A percentile compares a stretch with the other conserved stretches of the same genome.
Evolutionary conservation across 2,113 vertebrate species (phyloP).

Genomic region (Eclectus roratus): DNA sequence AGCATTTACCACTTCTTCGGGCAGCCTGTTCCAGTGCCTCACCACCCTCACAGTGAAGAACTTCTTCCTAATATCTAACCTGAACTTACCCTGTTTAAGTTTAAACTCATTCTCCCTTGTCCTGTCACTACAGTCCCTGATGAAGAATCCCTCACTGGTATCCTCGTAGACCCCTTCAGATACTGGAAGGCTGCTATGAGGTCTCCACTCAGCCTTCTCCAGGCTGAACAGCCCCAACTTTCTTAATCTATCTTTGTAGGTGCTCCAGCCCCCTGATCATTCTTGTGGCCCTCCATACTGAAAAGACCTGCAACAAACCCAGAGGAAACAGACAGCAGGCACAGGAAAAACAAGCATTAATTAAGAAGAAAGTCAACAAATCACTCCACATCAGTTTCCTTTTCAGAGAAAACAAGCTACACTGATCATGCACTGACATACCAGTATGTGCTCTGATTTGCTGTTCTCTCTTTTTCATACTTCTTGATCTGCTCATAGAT

Average conservation of each 20-base stretch:
- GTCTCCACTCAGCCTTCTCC: neutral
- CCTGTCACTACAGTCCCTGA: neutral
- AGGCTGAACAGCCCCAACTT: neutral
- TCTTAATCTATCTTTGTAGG: neutral
- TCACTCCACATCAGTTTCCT: neutral
- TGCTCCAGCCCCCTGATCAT: neutral
- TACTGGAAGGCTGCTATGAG: neutral
- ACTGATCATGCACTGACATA: slow-evolving; percentile 21
- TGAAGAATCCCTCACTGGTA: neutral
- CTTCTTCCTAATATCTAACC: neutral
- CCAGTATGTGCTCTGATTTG: slow-evolving; percentile 86
- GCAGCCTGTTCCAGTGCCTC: neutral
- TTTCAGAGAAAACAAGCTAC: neutral
- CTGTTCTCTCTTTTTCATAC: slow-evolving; percentile 78
- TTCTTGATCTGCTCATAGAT: slow-evolving; percentile 81
- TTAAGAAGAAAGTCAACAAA: neutral
- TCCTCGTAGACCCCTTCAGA: neutral
- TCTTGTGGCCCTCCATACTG: neutral
- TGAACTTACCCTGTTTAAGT: neutral
- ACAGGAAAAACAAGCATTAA: neutral
- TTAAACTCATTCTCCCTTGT: neutral
- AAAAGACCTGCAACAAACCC: neutral
- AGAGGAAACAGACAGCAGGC: neutral
- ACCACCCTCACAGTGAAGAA: neutral
- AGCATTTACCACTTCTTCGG: neutral